Conservation (phyloP, 2,888 invertebrate genomes). For the Leptarthrus brevirostris region DNA sequence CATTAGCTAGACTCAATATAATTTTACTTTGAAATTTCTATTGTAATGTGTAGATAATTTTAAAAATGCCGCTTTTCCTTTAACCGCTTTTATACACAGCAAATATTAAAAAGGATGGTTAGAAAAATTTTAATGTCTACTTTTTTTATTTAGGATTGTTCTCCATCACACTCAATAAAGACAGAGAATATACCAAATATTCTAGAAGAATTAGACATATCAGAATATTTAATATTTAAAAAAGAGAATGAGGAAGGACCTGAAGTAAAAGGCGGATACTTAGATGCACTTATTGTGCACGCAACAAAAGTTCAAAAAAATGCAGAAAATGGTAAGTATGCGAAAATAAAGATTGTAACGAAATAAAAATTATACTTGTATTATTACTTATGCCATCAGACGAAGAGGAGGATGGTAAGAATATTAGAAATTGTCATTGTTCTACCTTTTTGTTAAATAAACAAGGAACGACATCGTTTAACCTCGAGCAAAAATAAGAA, state of each 20-base stretch:
- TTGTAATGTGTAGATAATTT: too few relatives aligned
- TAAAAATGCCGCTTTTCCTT: too few relatives aligned
- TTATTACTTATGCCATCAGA: conserved; percentile 60
- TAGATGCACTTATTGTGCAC: conserved; percentile 94
- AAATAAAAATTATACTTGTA: conserved; percentile 14
- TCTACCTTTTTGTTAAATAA: too few relatives aligned
- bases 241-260: conserved; percentile 87
- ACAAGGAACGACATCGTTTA: too few relatives aligned
- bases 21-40: too few relatives aligned
- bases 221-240: conserved; percentile 82
- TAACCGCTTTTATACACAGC: too few relatives aligned
- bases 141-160: conserved; percentile 54
- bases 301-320: conserved; percentile 93
- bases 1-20: too few relatives aligned
- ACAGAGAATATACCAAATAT: conserved; percentile 68
- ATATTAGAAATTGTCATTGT: neutral
- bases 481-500: too few relatives aligned
- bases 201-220: conserved; percentile 85
- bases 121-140: too few relatives aligned
- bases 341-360: too few relatives aligned
- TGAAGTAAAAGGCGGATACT: conserved; percentile 91
- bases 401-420: conserved; percentile 67
- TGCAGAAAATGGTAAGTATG: conserved; percentile 64
- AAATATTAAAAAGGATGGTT: too few relatives aligned
- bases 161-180: conserved; percentile 56